These are phyloP conservation scores for Crossocerus cetratus DNA, from an alignment of 2,888 invertebrate species.

Conservation along the genomic window DNA sequence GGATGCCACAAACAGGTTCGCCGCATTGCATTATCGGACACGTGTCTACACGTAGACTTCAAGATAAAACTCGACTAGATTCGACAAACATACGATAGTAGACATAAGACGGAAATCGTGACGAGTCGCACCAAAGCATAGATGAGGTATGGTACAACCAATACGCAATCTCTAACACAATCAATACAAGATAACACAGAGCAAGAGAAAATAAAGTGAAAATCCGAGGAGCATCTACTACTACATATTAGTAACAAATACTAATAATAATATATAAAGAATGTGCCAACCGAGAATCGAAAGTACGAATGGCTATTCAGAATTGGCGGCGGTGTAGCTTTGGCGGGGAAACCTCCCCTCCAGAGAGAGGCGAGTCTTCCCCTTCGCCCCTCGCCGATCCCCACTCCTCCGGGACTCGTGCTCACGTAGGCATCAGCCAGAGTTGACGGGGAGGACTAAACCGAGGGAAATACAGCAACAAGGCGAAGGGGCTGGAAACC, in stretches of 20 bases:
- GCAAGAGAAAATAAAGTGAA: background rate
- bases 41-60: too few species aligned
- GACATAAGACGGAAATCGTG: too few species aligned
- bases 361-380: slow-evolving; percentile 13
- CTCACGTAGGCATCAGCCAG: slow-evolving; percentile 50
- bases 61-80: too few species aligned
- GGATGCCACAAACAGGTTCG: too few species aligned
- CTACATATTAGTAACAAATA: background rate
- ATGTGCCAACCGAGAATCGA: background rate
- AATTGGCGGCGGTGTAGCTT: slow-evolving; percentile 61
- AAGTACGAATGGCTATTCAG: slow-evolving; percentile 39
- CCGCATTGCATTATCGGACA: too few species aligned
- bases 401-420: slow-evolving; percentile 43
- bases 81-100: too few species aligned
- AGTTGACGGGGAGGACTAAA: slow-evolving; percentile 54
- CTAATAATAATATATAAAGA: slow-evolving; percentile 17
- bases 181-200: background rate
- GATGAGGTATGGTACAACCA: too few species aligned
- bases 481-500: slow-evolving; percentile 37
- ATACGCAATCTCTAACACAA: background rate
- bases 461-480: slow-evolving; percentile 51
- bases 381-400: slow-evolving; percentile 37
- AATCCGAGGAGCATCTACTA: background rate
- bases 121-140: too few species aligned
- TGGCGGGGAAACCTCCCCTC: slow-evolving; percentile 50